phyloP scores from a whole-genome alignment of 2,113 vertebrate species.

The Trematomus loennbergii region DNA sequence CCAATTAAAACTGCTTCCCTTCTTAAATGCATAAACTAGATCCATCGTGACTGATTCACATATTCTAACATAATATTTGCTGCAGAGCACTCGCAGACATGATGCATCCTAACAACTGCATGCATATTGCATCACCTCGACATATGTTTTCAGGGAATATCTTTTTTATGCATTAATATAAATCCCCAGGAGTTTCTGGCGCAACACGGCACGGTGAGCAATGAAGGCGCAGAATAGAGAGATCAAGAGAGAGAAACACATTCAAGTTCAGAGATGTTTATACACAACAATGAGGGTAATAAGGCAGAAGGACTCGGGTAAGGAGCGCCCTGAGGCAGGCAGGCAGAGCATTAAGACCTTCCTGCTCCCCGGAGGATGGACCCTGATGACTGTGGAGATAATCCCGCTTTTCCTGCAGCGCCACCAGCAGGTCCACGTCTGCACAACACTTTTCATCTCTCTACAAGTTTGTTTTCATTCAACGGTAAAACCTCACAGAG shows the following conservation, averaged over 20 bases:
- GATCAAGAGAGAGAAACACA: conserved; percentile 18
- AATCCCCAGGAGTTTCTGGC: conserved; percentile 34
- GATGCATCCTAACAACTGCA: conserved; percentile 54
- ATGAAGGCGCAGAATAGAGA: conserved; percentile 26
- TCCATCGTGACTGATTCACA: conserved; percentile 9
- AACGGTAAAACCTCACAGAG: no score
- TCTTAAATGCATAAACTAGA: conserved; percentile 9
- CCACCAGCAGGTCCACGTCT: neutral
- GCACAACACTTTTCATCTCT: no score
- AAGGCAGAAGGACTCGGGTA: neutral
- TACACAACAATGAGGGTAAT: conserved; percentile 2
- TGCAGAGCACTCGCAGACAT: conserved; percentile 19
- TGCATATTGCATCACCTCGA: conserved; percentile 57
- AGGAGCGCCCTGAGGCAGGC: conserved; percentile 17
- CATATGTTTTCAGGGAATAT: conserved; percentile 55
- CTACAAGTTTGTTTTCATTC: no score
- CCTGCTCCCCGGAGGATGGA: neutral
- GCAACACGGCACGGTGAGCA: conserved; percentile 9
- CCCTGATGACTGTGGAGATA: neutral
- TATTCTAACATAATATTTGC: conserved; percentile 29
- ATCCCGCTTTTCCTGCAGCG: neutral
- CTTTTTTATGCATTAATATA: conserved; percentile 59
- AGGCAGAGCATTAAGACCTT: conserved; percentile 6
- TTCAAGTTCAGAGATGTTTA: neutral
- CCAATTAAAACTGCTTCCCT: conserved; percentile 15